These are phyloP conservation scores for Diabrotica balteata DNA, from an alignment of 2,888 invertebrate species.

Conservation along the genomic window DNA sequence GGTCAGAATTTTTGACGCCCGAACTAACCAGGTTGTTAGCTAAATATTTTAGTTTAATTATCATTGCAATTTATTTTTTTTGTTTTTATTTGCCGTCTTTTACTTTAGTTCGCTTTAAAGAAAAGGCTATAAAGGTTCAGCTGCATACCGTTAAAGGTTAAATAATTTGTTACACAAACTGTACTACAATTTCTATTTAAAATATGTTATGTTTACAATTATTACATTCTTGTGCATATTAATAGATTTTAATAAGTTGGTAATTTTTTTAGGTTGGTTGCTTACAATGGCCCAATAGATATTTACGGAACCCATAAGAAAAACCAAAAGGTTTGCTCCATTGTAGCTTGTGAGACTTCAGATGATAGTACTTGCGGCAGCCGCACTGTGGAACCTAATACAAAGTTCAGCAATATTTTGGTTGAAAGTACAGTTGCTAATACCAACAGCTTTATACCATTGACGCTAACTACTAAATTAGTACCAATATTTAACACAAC, in stretches of 20 bases:
- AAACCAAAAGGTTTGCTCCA: constrained; percentile 39
- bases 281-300: constrained; percentile 36
- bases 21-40: too few relatives aligned
- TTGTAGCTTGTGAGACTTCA: constrained; percentile 41
- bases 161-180: too few relatives aligned
- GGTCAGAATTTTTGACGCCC: too few relatives aligned
- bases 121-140: too few relatives aligned
- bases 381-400: constrained; percentile 32
- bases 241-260: not conserved
- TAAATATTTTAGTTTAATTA: too few relatives aligned
- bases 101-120: too few relatives aligned
- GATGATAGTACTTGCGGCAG: constrained; percentile 41
- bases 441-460: constrained; percentile 38
- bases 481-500: constrained; percentile 37
- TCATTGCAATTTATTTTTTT: too few relatives aligned
- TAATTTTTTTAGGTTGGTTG: constrained; percentile 28
- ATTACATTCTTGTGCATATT: too few relatives aligned
- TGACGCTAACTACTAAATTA: constrained; percentile 40
- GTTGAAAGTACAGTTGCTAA: constrained; percentile 34
- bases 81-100: too few relatives aligned
- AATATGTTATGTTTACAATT: too few relatives aligned
- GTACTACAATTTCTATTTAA: too few relatives aligned
- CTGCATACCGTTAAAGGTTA: too few relatives aligned
- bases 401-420: constrained; percentile 39
- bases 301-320: constrained; percentile 15